Evolutionary conservation across 2,113 vertebrate species (phyloP).

Genomic region (Capreolus pygargus): DNA sequence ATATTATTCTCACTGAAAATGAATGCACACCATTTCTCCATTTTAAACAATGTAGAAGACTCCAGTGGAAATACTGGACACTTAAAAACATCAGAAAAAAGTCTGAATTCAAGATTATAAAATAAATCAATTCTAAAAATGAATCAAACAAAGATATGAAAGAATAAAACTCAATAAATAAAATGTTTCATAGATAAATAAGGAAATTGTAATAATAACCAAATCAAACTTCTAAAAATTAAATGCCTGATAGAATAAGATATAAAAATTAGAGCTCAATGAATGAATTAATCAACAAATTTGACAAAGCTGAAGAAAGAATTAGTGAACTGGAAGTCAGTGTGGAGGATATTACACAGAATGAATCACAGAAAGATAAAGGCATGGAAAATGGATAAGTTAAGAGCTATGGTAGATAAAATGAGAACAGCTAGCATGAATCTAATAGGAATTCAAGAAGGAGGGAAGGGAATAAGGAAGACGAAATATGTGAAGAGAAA

Average conservation of each 20-base stretch:
- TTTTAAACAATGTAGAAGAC: background rate
- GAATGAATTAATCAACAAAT: background rate
- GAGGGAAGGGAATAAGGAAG: background rate
- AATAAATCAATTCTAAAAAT: background rate
- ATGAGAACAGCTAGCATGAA: background rate
- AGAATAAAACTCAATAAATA: background rate
- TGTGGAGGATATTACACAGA: background rate
- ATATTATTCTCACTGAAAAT: background rate
- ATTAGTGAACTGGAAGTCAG: background rate
- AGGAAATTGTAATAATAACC: background rate
- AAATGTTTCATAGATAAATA: background rate
- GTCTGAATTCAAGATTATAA: background rate
- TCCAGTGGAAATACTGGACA: background rate
- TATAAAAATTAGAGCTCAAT: background rate
- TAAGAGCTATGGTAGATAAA: background rate
- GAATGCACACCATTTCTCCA: background rate
- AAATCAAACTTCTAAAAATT: background rate
- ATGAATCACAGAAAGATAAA: background rate
- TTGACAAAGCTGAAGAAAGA: background rate
- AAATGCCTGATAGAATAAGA: background rate
- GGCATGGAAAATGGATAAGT: background rate
- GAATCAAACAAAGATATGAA: background rate
- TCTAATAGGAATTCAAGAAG: background rate
- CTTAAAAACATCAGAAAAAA: background rate
- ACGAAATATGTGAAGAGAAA: background rate